A percentile compares a stretch with the other conserved stretches of the same genome.
Conservation (phyloP, 2,113 vertebrate species). For the Redunca redunca region DNA sequence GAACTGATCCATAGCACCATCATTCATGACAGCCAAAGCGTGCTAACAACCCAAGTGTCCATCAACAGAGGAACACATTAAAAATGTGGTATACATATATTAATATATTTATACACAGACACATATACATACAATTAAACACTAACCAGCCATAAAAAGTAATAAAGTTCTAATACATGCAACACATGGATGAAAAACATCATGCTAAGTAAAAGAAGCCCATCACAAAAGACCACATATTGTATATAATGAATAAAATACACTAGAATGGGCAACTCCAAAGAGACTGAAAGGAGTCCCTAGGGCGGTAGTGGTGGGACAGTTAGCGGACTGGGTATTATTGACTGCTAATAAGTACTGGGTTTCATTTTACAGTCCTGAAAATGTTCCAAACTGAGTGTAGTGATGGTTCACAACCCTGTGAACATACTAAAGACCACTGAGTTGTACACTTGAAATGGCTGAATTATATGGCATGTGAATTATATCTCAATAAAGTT, state of each 20-base stretch:
- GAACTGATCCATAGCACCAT: neutral
- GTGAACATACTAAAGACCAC: neutral
- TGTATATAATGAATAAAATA: neutral
- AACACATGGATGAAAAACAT: neutral
- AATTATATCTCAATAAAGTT: neutral
- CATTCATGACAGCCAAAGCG: neutral
- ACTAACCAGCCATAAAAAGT: neutral
- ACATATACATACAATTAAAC: neutral
- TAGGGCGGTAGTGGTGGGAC: neutral
- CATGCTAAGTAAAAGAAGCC: neutral
- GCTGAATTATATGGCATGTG: neutral
- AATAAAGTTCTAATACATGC: neutral
- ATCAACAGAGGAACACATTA: neutral
- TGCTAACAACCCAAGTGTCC: neutral
- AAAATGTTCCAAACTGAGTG: neutral
- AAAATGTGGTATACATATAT: neutral
- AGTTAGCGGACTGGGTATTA: neutral
- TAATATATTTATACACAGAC: neutral
- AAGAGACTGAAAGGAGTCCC: neutral
- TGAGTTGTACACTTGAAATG: neutral
- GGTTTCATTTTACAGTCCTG: neutral
- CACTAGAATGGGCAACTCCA: neutral
- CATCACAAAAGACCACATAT: neutral
- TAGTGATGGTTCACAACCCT: neutral
- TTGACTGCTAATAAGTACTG: neutral